Evolutionary conservation across 2,888 invertebrate species (phyloP).

Genomic region (Trissoscelio sp.): DNA sequence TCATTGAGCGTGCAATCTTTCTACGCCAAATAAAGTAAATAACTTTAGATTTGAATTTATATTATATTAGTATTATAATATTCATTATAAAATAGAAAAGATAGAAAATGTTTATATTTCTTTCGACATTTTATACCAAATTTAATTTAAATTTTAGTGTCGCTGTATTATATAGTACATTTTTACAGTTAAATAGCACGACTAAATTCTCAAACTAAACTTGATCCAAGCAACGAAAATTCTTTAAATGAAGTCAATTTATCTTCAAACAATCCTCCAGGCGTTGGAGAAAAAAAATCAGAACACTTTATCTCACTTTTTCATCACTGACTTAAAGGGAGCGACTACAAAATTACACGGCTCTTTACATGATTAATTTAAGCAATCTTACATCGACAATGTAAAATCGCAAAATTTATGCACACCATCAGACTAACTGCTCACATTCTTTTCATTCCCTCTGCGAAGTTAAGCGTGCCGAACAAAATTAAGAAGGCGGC

Average conservation of each 20-base stretch:
- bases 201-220: no score
- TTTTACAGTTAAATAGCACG: no score
- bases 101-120: no score
- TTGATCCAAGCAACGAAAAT: no score
- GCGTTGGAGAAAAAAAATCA: background rate
- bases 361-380: background rate
- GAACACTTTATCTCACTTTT: conserved; percentile 1
- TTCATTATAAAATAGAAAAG: no score
- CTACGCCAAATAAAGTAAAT: no score
- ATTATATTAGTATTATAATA: no score
- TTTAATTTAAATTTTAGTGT: no score
- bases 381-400: background rate
- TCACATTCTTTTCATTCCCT: background rate
- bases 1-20: no score
- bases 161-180: no score
- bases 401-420: background rate
- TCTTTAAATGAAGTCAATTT: background rate
- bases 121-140: no score
- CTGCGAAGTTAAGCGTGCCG: background rate
- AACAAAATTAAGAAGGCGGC: background rate
- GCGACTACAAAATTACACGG: background rate
- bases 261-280: background rate
- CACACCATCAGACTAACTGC: conserved; percentile 4
- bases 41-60: no score
- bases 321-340: background rate